Conservation (phyloP, 2,888 invertebrate species). For the Polydrusus pterygomalis region DNA sequence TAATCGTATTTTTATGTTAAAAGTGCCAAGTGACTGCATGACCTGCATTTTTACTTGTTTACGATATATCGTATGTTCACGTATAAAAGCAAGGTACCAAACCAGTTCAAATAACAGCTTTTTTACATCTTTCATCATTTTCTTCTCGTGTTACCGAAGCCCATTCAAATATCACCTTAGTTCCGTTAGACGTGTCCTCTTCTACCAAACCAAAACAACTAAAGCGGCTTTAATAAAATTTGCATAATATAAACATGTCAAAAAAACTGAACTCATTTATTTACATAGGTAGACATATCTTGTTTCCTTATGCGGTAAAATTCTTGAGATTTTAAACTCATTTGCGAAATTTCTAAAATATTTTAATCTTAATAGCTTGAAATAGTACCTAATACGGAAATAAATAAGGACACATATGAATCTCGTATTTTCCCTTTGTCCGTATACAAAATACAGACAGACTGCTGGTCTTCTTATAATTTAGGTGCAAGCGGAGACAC, state of each 20-base stretch:
- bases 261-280: not conserved
- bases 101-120: constrained; percentile 21
- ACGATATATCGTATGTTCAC: too few species aligned
- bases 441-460: too few species aligned
- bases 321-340: not conserved
- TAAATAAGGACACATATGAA: too few species aligned
- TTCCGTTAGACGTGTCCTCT: not conserved
- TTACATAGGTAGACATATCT: not conserved
- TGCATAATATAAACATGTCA: not conserved
- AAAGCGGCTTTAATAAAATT: not conserved
- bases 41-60: constrained; percentile 16
- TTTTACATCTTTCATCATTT: constrained; percentile 13
- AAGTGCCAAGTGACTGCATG: not conserved
- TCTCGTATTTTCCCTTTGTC: too few species aligned
- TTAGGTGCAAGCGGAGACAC: not conserved
- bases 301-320: not conserved
- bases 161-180: not conserved
- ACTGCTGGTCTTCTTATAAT: too few species aligned
- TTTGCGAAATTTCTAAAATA: not conserved
- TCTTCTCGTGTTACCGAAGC: constrained; percentile 13
- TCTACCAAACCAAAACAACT: constrained; percentile 5
- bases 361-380: too few species aligned
- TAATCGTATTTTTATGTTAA: constrained; percentile 9
- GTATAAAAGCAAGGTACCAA: not conserved
- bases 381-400: too few species aligned